Conservation (phyloP, 2,113 vertebrate species). For the Suncus etruscus region DNA sequence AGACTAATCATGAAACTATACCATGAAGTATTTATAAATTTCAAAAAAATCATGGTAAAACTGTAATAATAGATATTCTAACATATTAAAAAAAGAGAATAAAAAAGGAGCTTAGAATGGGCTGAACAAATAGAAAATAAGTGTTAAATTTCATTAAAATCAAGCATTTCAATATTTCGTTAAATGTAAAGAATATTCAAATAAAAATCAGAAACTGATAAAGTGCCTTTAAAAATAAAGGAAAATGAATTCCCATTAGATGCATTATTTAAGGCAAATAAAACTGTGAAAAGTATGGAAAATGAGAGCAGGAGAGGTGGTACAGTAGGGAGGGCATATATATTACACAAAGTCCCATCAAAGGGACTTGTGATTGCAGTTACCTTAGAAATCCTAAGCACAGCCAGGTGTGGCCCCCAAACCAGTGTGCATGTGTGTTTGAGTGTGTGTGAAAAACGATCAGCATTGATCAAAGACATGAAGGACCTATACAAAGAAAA, state of each 20-base stretch:
- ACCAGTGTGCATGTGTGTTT: too few relatives aligned
- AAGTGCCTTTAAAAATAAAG: conserved; percentile 4
- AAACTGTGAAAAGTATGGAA: conserved; percentile 23
- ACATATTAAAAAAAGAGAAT: background rate
- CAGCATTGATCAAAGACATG: too few relatives aligned
- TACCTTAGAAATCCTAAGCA: too few relatives aligned
- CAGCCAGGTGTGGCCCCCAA: too few relatives aligned
- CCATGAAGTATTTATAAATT: background rate
- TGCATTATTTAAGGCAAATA: background rate
- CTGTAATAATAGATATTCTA: background rate
- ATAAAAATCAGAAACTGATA: conserved; percentile 6
- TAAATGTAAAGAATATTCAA: conserved; percentile 20
- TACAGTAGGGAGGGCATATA: too few relatives aligned
- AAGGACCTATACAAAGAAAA: too few relatives aligned
- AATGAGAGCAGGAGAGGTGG: too few relatives aligned
- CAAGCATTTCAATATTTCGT: background rate
- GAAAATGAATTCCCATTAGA: background rate
- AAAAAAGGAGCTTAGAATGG: conserved; percentile 10
- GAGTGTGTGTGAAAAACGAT: too few relatives aligned
- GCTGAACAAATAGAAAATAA: background rate
- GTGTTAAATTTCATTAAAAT: background rate
- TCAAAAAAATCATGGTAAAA: background rate
- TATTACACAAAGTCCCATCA: too few relatives aligned
- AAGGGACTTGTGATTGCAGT: too few relatives aligned
- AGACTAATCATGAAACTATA: conserved; percentile 34